Conservation (phyloP, 1,140 invertebrate genomes). For the Rhopalosiphum padi region DNA sequence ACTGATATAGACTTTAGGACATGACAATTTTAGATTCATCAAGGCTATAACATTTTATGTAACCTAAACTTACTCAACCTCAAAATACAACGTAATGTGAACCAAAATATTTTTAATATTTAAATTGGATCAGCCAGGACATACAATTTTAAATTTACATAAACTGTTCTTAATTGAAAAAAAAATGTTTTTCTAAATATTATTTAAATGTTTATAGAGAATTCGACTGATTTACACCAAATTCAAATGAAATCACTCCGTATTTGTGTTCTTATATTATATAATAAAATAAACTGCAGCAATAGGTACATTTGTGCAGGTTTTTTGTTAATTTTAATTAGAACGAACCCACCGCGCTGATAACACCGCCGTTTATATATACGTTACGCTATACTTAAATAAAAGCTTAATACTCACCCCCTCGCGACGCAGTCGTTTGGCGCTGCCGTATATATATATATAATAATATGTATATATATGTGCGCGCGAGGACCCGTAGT, state of each 20-base stretch:
- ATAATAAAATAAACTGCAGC: not conserved
- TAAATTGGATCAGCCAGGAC: not conserved
- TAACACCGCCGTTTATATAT: not conserved
- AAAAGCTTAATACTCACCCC: slow-evolving; percentile 29
- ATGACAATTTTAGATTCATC: too few species aligned
- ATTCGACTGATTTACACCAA: not conserved
- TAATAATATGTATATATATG: not conserved
- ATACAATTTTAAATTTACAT: not conserved
- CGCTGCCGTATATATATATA: not conserved
- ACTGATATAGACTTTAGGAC: not conserved
- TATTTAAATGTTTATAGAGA: not conserved
- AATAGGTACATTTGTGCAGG: not conserved
- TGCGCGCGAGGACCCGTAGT: not conserved
- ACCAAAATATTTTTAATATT: not conserved
- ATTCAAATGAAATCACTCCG: not conserved
- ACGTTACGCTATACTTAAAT: slow-evolving; percentile 4
- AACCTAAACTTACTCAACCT: too few species aligned
- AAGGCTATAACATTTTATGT: too few species aligned
- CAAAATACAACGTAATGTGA: not conserved
- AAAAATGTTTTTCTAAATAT: not conserved
- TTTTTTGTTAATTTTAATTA: slow-evolving; percentile 47
- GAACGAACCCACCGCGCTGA: not conserved
- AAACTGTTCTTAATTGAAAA: not conserved
- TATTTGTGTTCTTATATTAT: not conserved
- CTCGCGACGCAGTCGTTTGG: not conserved